Evolutionary conservation across 2,797 vertebrate genomes (phyloP), one percentile per base, ranked within the genome.

Genomic region (Meda fulgida): DNA sequence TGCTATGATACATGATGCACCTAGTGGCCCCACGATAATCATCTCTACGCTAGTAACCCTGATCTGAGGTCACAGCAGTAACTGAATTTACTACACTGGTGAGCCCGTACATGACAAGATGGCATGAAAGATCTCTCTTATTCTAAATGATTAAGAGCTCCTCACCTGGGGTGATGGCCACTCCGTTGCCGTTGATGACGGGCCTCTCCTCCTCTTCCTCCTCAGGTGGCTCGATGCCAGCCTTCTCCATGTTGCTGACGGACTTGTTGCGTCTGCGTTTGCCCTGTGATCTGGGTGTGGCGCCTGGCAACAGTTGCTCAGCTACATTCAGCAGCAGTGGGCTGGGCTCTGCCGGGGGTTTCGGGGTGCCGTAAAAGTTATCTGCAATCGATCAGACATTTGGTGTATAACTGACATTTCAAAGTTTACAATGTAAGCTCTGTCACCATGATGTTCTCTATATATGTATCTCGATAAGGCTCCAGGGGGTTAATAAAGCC

Each of bases 201-300:
- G 96, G 95, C 89, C 95, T 97, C 93, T 99, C 97, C 90, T 99
- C 98, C 90, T 97, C 96, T 72, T 99, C 98, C 77, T 99, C 98
- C 92, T 98, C 97, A 0, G 97, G 97, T 43, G 98, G 97, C 88
- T 98, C 98, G 89, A 98, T 94, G 91, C 97, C 96, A 65, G 97
- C 96, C 92, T 98, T 99, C 91, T 99, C 98, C 98, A 99, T 99
- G 94, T 98, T 97, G 95, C 97, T 99, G 91, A 99, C 97, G 29
- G 98, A 99, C 90, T 99, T 99, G 95, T 99, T 99, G 87, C 98
- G 96, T 91, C 96, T 98, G 86, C 98, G 95, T 92, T 99, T 99
- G 91, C 97, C 97, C 95, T 98, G 97, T 78, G 97, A 95, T 90
- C 97, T 98, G 90, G 97, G 97, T 93, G 96, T 96, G 92, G 97